Conservation (phyloP, 92 coral and sea anemone genomes). For the Parazoanthus atlanticus region DNA sequence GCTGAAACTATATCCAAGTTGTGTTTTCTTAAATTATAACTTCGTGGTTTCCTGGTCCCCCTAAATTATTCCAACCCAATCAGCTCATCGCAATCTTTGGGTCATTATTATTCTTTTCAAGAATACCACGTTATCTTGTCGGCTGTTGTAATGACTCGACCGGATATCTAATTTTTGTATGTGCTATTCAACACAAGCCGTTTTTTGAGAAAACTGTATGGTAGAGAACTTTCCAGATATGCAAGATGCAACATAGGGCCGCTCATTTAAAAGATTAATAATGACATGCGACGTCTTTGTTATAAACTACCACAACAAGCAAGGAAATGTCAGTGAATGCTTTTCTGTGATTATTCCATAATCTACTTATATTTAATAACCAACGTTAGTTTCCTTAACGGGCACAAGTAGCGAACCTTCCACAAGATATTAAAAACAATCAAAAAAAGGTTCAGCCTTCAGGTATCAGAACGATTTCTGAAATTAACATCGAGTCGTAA, state of each 20-base stretch:
- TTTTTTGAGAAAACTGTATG: neutral
- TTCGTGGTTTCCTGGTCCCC: neutral
- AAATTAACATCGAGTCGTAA: too few relatives aligned
- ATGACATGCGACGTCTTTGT: neutral
- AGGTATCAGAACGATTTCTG: neutral
- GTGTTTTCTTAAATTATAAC: neutral
- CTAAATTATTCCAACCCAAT: neutral
- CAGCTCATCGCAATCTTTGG: neutral
- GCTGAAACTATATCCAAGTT: neutral
- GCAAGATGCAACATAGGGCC: neutral
- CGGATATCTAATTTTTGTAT: too few relatives aligned
- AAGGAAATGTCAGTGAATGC: neutral
- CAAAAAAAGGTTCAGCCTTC: neutral
- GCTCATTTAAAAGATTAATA: neutral
- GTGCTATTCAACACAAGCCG: neutral
- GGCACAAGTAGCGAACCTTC: neutral
- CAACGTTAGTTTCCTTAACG: neutral
- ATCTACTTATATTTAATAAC: neutral
- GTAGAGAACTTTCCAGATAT: neutral
- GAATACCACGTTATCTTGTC: neutral
- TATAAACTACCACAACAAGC: neutral
- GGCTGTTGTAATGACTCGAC: neutral
- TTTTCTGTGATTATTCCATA: neutral
- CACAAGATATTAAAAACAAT: neutral
- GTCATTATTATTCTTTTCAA: conserved; percentile 20